Conservation (phyloP, 2,888 invertebrate genomes). For the Isoperla grammatica region DNA sequence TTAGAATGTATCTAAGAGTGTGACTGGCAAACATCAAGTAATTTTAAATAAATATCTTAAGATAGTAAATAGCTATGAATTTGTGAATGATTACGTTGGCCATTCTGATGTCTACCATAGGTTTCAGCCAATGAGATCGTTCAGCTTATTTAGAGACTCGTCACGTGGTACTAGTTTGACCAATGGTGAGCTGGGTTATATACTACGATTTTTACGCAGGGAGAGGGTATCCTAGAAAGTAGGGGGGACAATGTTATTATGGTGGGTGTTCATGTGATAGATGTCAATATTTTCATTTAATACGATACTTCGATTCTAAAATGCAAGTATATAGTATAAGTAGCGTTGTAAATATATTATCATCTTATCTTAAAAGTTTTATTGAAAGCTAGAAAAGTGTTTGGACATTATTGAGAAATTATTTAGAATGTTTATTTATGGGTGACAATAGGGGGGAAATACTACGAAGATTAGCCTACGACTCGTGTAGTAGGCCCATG, state of each 20-base stretch:
- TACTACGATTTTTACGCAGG: conserved; percentile 27
- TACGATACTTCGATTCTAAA: neutral
- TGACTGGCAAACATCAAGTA: neutral
- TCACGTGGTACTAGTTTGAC: conserved; percentile 25
- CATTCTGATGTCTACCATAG: neutral
- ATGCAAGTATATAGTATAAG: too few relatives aligned
- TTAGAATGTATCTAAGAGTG: neutral
- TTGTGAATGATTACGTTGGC: conserved; percentile 8
- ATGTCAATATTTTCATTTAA: conserved; percentile 27
- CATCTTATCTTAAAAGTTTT: neutral
- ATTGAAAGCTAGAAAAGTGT: neutral
- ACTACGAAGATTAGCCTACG: conserved; percentile 23
- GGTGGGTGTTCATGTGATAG: conserved; percentile 30
- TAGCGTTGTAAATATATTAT: too few relatives aligned
- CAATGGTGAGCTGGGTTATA: conserved; percentile 25
- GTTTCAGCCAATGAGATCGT: conserved; percentile 22
- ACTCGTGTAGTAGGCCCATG: conserved; percentile 10
- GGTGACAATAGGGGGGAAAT: conserved; percentile 29
- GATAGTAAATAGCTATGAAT: too few relatives aligned
- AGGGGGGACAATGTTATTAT: conserved; percentile 26
- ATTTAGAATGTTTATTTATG: conserved; percentile 28
- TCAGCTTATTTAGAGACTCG: conserved; percentile 12
- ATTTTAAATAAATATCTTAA: too few relatives aligned
- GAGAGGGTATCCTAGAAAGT: conserved; percentile 26
- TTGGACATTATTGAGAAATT: neutral